Base-by-base conservation (phyloP, 53 echinoderm and acorn worm species). In the Pentamera pediparva region DNA sequence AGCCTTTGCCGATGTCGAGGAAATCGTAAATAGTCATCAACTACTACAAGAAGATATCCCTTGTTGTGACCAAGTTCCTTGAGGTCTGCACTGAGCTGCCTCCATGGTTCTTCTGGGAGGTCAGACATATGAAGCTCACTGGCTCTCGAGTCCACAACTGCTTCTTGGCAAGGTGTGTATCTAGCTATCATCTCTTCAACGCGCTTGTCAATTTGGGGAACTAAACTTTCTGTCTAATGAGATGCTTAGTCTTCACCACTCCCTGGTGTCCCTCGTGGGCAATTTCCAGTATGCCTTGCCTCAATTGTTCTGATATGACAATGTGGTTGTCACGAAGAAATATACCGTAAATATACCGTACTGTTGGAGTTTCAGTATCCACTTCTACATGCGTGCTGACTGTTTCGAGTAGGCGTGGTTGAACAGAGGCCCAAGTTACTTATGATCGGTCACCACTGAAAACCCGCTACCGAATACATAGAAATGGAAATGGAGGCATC, bases 191-290 rank as follows among this genome's bases (percentile, higher is more conserved):
- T 56, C 38, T 61, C 32, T 54, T 89, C 85, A 22, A 85, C 85
- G 6, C 56, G 58, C 29, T 40, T 18, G 34, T 86, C 78, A 28
- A 86, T 75, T 1, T 61, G 3, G 85, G 82, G 47, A 85, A 85
- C 89, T 85, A 89, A 38, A 89, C 85, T 71, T 89, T 89, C 53
- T 85, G 76, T 4, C 81, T 58, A 12, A 85, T 24, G 21, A 85
- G 40, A 32, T 73, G 81, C 59, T 85, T 85, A 4, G 78, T 89
- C 29, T 71, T 75, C 18, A 79, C 52, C 17, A 87, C 58, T n/a
- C 87, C 87, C 31, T 87, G 82, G 65, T 82, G 82, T 15, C 78
- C 74, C 50, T 78, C 54, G 38, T 87, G 87, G 3, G 87, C 82
- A 10, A 83, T 69, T 39, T 59, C 54, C 18, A 85, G 33, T 32